phyloP scores from a whole-genome alignment of 2,797 vertebrate genomes.

The Oceanodroma leucorhoa region DNA sequence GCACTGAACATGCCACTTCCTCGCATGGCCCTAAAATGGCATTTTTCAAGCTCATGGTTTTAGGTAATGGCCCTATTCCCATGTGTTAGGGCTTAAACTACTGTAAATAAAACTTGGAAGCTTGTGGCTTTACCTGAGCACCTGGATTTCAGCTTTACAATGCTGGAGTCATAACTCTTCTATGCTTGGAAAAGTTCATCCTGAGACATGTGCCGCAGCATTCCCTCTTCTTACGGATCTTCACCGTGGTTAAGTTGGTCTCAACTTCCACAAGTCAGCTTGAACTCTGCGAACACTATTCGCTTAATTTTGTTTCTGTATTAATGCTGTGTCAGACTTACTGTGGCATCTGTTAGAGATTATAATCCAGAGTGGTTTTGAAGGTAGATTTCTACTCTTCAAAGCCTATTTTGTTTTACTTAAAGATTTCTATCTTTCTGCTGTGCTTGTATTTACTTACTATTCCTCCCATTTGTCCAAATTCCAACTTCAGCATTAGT shows the following conservation, averaged over 20 bases:
- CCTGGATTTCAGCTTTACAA: not conserved
- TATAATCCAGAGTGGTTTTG: not conserved
- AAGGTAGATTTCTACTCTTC: not conserved
- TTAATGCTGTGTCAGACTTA: not conserved
- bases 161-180: not conserved
- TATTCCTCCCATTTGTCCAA: not conserved
- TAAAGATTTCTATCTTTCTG: not conserved
- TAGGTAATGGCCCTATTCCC: not conserved
- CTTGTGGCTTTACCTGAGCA: not conserved
- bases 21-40: not conserved
- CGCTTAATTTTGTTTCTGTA: not conserved
- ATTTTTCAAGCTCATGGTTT: not conserved
- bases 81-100: not conserved
- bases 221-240: not conserved
- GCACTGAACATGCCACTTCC: not conserved
- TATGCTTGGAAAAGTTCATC: not conserved
- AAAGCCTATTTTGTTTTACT: not conserved
- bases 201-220: not conserved
- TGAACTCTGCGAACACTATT: fast-evolving
- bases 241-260: not conserved
- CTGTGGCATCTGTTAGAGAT: not conserved
- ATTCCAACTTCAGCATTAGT: not conserved
- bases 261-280: not conserved
- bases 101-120: not conserved
- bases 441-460: not conserved